phyloP scores from a whole-genome alignment of 2,113 vertebrate species.

The Colinus virginianus region DNA sequence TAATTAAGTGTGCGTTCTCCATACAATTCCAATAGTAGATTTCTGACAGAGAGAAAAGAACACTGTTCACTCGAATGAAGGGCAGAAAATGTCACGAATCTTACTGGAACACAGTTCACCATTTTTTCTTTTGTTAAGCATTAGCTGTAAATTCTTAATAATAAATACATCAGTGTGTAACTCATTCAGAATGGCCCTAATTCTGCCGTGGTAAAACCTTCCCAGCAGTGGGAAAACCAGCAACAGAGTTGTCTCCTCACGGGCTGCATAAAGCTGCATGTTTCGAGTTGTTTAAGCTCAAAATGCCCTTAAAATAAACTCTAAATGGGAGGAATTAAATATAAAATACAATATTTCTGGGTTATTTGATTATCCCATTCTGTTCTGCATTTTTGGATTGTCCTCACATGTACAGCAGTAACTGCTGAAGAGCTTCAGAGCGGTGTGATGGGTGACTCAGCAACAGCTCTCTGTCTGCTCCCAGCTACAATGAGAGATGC shows the following conservation, averaged over 20 bases:
- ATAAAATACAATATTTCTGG: background rate
- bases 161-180: background rate
- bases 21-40: constrained; percentile 2
- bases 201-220: background rate
- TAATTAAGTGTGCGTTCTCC: constrained; percentile 37
- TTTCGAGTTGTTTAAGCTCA: background rate
- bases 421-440: background rate
- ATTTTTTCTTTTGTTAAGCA: background rate
- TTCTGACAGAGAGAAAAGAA: constrained; percentile 28
- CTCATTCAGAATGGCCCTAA: background rate
- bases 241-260: background rate
- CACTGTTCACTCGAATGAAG: background rate
- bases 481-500: background rate
- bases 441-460: background rate
- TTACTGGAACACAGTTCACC: constrained; percentile 5
- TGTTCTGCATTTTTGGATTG: background rate
- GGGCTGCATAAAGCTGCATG: background rate
- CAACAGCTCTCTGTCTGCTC: background rate
- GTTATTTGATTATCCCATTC: background rate
- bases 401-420: background rate
- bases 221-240: background rate
- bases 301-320: background rate
- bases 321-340: background rate
- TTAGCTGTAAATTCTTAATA: background rate
- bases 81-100: background rate